Percentiles rank a stretch among this genome's conserved stretches.
Conservation (phyloP, 2,113 vertebrate genomes). For the Notiomystis cincta region DNA sequence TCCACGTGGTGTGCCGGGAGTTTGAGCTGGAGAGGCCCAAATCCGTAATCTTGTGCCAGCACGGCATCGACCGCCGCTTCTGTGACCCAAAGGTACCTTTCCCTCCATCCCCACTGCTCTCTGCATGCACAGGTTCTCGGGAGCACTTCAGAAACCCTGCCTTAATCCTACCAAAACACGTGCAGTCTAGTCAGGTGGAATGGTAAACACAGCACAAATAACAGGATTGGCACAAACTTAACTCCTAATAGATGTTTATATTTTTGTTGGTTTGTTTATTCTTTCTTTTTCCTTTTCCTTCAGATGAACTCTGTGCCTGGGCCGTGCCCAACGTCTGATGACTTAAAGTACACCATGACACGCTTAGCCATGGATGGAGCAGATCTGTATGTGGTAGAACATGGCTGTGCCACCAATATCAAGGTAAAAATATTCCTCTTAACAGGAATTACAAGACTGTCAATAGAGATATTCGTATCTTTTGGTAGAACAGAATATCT, state of each 20-base stretch:
- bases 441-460: background rate
- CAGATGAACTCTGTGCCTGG: conserved; percentile 86
- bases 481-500: background rate
- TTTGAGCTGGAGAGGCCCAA: conserved; percentile 97
- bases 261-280: background rate
- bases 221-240: background rate
- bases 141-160: background rate
- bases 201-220: background rate
- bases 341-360: conserved; percentile 97
- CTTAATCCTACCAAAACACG: background rate
- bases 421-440: conserved; percentile 73
- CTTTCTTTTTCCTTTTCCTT: background rate
- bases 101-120: background rate
- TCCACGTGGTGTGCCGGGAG: conserved; percentile 90
- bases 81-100: conserved; percentile 89
- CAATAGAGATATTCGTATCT: background rate
- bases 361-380: conserved; percentile 89
- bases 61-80: conserved; percentile 90
- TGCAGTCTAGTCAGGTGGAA: background rate
- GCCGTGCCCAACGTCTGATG: conserved; percentile 89
- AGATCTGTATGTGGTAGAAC: conserved; percentile 93
- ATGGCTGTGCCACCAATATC: conserved; percentile 91
- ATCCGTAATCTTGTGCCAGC: conserved; percentile 88
- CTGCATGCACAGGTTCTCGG: background rate
- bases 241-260: background rate